Conservation (phyloP, 53 echinoderm and acorn worm genomes). For the Echinarachnius parma region DNA sequence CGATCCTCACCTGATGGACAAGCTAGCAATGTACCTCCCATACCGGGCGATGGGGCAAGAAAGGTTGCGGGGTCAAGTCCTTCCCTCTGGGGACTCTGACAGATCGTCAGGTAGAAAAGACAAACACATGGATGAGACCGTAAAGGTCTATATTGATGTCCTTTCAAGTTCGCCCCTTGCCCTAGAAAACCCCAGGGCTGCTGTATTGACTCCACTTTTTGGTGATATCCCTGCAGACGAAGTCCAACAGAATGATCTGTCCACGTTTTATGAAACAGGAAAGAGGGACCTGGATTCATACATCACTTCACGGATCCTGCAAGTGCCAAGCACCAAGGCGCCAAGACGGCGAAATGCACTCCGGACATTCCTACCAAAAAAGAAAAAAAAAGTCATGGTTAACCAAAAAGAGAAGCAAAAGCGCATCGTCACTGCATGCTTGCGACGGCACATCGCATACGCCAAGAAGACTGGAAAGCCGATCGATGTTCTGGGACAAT, state of each 20-base stretch:
- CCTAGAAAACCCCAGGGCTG: not conserved
- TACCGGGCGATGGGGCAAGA: conserved; percentile 37
- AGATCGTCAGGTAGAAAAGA: conserved; percentile 2
- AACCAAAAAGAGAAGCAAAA: conserved; percentile 25
- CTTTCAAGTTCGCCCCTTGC: not conserved
- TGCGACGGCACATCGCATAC: conserved; percentile 31
- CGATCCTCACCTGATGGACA: conserved; percentile 20
- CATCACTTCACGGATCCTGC: not conserved
- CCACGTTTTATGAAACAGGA: conserved; percentile 5
- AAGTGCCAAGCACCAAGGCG: not conserved
- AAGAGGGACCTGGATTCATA: not conserved
- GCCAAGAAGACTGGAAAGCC: conserved; percentile 40
- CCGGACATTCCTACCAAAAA: conserved; percentile 25
- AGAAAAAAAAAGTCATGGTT: not conserved
- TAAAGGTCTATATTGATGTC: not conserved
- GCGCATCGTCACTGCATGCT: conserved; percentile 18
- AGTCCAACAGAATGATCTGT: not conserved
- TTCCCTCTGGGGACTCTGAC: not conserved
- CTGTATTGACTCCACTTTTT: not conserved
- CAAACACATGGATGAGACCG: not conserved
- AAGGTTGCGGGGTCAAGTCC: not conserved
- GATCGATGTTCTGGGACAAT: conserved; percentile 18
- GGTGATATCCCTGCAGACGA: not conserved
- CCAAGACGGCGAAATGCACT: not conserved
- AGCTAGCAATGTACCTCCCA: conserved; percentile 32